These are phyloP conservation scores for Hartigia nigra DNA, from an alignment of 2,888 invertebrate genomes.

Conservation along the genomic window DNA sequence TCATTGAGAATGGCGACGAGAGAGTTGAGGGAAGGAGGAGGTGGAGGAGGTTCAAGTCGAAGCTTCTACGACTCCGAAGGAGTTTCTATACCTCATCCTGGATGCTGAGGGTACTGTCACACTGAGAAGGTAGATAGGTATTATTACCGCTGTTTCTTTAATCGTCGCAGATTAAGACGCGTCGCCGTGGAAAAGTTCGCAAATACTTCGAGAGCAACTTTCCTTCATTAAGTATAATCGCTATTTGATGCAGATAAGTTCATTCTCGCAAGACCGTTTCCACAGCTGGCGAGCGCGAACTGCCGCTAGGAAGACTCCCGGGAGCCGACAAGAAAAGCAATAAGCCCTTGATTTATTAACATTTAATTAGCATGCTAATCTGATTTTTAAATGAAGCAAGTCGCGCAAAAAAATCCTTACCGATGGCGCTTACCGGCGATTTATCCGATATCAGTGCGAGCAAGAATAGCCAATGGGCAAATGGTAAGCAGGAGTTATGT, in stretches of 20 bases:
- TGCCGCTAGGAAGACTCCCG: conserved; percentile 25
- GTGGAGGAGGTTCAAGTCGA: conserved; percentile 28
- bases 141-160: conserved; percentile 43
- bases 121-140: conserved; percentile 14
- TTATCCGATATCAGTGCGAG: neutral
- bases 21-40: neutral
- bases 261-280: conserved; percentile 48
- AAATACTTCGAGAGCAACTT: conserved; percentile 43
- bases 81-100: neutral
- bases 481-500: neutral
- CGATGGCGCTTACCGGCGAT: neutral
- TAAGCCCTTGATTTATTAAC: conserved; percentile 50
- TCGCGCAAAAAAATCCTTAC: neutral
- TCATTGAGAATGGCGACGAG: neutral
- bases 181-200: conserved; percentile 45
- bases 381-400: conserved; percentile 32
- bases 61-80: conserved; percentile 39
- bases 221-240: conserved; percentile 57
- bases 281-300: conserved; percentile 34
- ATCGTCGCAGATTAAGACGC: conserved; percentile 49
- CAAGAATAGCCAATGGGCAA: neutral
- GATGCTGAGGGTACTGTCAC: neutral
- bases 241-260: conserved; percentile 58
- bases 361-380: conserved; percentile 54
- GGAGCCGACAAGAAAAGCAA: conserved; percentile 35